Percentiles rank a stretch among this genome's conserved stretches.
Conservation (phyloP, 1,140 invertebrate genomes). For the Aphaenogaster rudis region DNA sequence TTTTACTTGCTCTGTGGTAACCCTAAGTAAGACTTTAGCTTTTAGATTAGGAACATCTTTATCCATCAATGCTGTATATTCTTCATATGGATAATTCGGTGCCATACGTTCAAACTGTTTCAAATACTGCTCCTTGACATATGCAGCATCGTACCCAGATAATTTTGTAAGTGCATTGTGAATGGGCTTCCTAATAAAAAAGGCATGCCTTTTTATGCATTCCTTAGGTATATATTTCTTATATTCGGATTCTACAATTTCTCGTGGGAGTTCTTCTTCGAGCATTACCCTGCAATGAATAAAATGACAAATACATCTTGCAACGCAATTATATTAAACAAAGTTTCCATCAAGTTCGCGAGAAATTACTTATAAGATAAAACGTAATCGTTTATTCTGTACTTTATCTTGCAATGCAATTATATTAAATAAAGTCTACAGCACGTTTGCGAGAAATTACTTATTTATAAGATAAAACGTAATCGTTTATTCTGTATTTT, state of each 20-base stretch:
- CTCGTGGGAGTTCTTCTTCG: constrained; percentile 89
- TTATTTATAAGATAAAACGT: background rate
- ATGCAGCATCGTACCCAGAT: constrained; percentile 88
- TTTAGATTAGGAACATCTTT: constrained; percentile 83
- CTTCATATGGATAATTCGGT: constrained; percentile 93
- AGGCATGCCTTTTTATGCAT: constrained; percentile 91
- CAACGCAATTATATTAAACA: constrained; percentile 58
- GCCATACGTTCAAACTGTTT: constrained; percentile 92
- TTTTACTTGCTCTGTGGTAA: constrained; percentile 89
- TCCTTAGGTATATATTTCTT: constrained; percentile 94
- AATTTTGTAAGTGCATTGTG: constrained; percentile 90
- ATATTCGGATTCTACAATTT: constrained; percentile 91
- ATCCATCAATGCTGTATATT: constrained; percentile 90
- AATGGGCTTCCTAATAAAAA: constrained; percentile 92
- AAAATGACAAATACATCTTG: background rate
- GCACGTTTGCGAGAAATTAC: constrained; percentile 8
- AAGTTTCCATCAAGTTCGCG: constrained; percentile 15
- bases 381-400: background rate
- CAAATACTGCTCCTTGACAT: constrained; percentile 93
- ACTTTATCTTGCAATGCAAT: background rate
- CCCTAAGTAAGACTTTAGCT: constrained; percentile 86
- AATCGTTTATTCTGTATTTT: constrained; percentile 10
- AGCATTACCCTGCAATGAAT: constrained; percentile 89
- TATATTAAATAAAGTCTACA: constrained; percentile 65
- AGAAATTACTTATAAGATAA: constrained; percentile 17